Conservation (phyloP, 92 coral and sea anemone genomes). For the Pocillopora grandis region DNA sequence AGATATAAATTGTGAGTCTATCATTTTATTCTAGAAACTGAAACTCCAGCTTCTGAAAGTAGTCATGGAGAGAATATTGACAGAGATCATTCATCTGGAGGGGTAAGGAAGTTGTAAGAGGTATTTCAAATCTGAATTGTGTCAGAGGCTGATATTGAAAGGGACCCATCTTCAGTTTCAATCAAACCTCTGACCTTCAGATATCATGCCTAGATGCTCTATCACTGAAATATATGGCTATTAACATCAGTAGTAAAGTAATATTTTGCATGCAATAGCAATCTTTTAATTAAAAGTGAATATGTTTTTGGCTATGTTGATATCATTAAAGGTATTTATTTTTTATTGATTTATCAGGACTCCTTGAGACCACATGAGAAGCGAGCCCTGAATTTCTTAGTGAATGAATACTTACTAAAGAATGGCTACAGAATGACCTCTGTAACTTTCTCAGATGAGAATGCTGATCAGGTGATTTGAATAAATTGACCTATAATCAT, state of each 20-base stretch:
- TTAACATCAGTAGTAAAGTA: too few relatives aligned
- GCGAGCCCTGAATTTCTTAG: conserved; percentile 93
- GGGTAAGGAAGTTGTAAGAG: conserved; percentile 17
- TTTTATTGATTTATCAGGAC: conserved; percentile 12
- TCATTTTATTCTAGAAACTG: conserved; percentile 41
- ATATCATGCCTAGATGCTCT: too few relatives aligned
- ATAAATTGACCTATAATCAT: neutral
- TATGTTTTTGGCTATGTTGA: too few relatives aligned
- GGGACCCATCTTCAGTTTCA: too few relatives aligned
- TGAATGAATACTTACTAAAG: conserved; percentile 86
- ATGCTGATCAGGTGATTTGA: conserved; percentile 86
- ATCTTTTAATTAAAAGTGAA: too few relatives aligned
- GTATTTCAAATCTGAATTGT: neutral
- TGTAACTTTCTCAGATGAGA: conserved; percentile 97
- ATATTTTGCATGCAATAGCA: too few relatives aligned
- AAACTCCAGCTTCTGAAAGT: conserved; percentile 41
- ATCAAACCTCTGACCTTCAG: too few relatives aligned
- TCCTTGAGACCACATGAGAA: conserved; percentile 88
- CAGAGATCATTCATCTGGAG: conserved; percentile 33
- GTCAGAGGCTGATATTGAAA: neutral
- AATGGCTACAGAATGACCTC: conserved; percentile 92
- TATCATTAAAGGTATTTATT: neutral
- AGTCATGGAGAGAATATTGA: conserved; percentile 32
- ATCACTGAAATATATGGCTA: too few relatives aligned
- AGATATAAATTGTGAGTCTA: too few relatives aligned